Conservation (phyloP, 35 echinoderm and acorn worm genomes). For the Diadema setosum region DNA sequence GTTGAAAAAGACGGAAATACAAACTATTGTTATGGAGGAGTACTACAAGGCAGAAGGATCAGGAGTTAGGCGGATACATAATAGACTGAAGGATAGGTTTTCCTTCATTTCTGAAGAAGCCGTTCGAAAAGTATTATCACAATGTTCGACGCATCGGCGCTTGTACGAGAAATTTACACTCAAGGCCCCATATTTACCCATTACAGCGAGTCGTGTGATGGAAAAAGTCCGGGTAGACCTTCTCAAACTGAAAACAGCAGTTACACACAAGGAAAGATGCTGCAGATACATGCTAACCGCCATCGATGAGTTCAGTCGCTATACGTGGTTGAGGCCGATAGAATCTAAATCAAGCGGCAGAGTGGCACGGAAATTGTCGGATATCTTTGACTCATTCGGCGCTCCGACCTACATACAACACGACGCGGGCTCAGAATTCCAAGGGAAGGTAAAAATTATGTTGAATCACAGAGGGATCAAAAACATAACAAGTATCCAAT, state of each 20-base stretch:
- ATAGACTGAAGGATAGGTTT: background rate
- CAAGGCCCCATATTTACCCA: background rate
- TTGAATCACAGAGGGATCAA: background rate
- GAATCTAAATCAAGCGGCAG: background rate
- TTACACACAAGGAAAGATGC: background rate
- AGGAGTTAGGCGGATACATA: slow-evolving; percentile 4
- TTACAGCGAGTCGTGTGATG: background rate
- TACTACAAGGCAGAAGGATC: background rate
- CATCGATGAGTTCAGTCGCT: background rate
- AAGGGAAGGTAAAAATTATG: background rate
- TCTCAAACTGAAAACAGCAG: background rate
- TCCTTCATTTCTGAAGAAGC: background rate
- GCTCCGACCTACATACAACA: background rate
- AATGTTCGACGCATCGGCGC: background rate
- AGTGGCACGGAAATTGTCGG: background rate
- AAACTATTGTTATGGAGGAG: background rate
- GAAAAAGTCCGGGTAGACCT: background rate
- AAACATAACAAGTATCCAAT: slow-evolving; percentile 5
- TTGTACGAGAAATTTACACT: background rate
- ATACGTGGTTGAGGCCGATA: slow-evolving; percentile 19
- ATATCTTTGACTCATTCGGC: background rate
- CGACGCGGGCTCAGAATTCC: background rate
- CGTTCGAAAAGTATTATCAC: background rate
- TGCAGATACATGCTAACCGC: slow-evolving; percentile 12
- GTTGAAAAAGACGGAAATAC: background rate